Conservation (phyloP, 2,888 invertebrate species). For the Drosophila mettleri region DNA sequence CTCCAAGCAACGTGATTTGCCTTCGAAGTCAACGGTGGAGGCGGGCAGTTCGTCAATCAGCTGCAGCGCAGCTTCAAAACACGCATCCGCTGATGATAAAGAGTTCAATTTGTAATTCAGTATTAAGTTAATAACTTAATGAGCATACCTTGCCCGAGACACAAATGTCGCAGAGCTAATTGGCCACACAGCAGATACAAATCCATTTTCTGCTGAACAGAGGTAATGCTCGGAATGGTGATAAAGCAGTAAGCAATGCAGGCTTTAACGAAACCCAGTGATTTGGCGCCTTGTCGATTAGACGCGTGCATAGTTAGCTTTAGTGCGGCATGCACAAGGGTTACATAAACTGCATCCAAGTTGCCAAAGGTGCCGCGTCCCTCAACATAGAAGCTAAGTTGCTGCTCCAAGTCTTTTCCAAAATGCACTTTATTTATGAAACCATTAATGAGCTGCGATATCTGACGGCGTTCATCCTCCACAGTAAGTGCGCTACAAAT, state of each 20-base stretch:
- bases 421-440: conserved; percentile 93
- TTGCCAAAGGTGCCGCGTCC: conserved; percentile 95
- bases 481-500: conserved; percentile 92
- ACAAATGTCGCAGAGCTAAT: conserved; percentile 94
- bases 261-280: conserved; percentile 94
- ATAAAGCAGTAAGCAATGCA: conserved; percentile 98
- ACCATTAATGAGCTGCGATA: conserved; percentile 92
- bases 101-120: not conserved
- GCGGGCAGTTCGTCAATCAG: conserved; percentile 92
- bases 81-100: conserved; percentile 92
- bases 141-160: conserved; percentile 93
- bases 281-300: conserved; percentile 91
- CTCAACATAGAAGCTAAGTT: conserved; percentile 97
- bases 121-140: too few relatives aligned
- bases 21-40: conserved; percentile 89
- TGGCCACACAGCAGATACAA: conserved; percentile 95
- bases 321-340: conserved; percentile 95
- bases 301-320: conserved; percentile 89
- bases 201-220: conserved; percentile 91
- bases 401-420: conserved; percentile 94
- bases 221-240: conserved; percentile 97
- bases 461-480: conserved; percentile 95
- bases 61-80: conserved; percentile 94
- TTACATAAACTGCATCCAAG: conserved; percentile 93
- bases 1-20: conserved; percentile 90